Evolutionary conservation across 1,140 invertebrate species (phyloP), one percentile per base, ranked within the genome.

Genomic region (Adelges cooleyi): DNA sequence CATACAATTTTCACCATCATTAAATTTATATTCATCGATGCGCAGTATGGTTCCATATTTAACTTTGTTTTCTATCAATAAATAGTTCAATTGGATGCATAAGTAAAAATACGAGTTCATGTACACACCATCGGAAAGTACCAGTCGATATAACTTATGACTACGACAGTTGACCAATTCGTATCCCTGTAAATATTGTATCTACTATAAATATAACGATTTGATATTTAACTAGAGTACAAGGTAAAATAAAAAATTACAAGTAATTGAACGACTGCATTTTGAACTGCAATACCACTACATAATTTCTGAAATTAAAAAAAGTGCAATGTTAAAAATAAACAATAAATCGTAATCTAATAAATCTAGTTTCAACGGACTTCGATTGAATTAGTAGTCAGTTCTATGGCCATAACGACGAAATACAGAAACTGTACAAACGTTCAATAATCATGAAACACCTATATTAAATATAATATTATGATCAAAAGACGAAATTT

Each of bases 21-120:
- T 20, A 62, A 62, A 62, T 46, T 10, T 18, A 15, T 46, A 46
- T 13, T 62, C 3, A 13, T 62, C 56, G 33, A 62, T 62, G 4
- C 42, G 29, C 3, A 62, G 33, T 3, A 62, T 48, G 0, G 56
- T 62, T 20, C 25, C 42, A 27, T 48, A 62, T 3, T 62, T 62
- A 0, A 62, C 10, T 46, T 48, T 23, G 4, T 48, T 46, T 48
- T 33, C 29, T 5, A 20, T 10, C 2, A 62, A 46, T 2, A 62
- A 22, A 36, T 29, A 2, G 0, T 44, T 29, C 9, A 62, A 62
- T 5, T 29, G n/a, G 5, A 2, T 3, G 15, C 4, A 22, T n/a
- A 62, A 33, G 17, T 27, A 62, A 15, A 62, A 62, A 62, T 62
- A 62, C 17, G 56, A 62, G 4, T 62, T 62, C 56, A 62, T 62